phyloP scores from a whole-genome alignment of 2,888 invertebrate species.

The Eumerus sabulonum region DNA sequence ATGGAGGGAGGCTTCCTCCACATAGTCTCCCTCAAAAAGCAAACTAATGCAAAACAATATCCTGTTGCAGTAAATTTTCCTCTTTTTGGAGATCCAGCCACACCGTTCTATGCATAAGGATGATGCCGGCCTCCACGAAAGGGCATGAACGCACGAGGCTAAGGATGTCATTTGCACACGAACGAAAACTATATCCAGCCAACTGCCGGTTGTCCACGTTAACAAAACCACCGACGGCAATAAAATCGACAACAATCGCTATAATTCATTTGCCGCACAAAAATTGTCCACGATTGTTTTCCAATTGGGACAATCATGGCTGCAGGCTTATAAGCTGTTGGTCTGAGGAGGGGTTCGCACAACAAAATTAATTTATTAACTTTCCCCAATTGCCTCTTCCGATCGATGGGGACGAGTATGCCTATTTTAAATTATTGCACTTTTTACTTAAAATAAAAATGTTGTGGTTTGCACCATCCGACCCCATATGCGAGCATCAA shows the following conservation, averaged over 20 bases:
- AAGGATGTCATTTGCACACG: constrained; percentile 46
- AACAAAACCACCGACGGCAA: constrained; percentile 71
- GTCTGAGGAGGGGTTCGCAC: constrained; percentile 12
- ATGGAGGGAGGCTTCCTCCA: constrained; percentile 10
- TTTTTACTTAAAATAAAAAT: constrained; percentile 67
- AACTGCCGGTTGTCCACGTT: constrained; percentile 54
- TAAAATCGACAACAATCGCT: constrained; percentile 71
- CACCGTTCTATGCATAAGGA: not conserved
- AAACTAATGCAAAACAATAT: constrained; percentile 61
- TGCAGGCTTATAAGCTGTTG: not conserved
- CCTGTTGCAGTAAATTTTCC: constrained; percentile 65
- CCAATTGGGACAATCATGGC: constrained; percentile 69
- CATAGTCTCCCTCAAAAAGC: constrained; percentile 51
- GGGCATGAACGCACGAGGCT: not conserved
- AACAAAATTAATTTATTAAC: constrained; percentile 64
- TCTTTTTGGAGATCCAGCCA: constrained; percentile 26
- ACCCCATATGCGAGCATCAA: constrained; percentile 58
- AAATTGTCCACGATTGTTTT: constrained; percentile 69
- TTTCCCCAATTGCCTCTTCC: constrained; percentile 35
- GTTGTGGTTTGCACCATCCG: constrained; percentile 53
- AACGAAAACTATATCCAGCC: constrained; percentile 27
- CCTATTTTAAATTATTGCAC: constrained; percentile 62
- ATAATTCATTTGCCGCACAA: constrained; percentile 71
- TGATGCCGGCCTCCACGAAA: not conserved
- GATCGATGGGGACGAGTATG: constrained; percentile 19